Evolutionary conservation across 2,888 invertebrate species (phyloP).

Genomic region (Dasysyrphus tricinctus): DNA sequence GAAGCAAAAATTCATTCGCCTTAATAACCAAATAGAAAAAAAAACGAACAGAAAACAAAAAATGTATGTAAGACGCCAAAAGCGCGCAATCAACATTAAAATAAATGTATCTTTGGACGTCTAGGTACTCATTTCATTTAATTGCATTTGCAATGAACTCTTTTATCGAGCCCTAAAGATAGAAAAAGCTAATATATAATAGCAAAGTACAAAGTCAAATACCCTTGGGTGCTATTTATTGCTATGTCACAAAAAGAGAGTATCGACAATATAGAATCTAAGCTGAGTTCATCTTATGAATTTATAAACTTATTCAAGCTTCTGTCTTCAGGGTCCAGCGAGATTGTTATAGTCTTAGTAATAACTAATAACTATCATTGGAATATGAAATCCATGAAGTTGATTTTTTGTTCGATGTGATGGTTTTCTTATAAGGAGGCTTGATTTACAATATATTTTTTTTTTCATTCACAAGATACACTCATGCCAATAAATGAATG

Average conservation of each 20-base stretch:
- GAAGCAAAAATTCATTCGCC: not conserved
- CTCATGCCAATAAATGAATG: not conserved
- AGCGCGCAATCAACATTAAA: conserved; percentile 2
- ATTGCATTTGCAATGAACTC: conserved; percentile 16
- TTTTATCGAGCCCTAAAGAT: conserved; percentile 5
- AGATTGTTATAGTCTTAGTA: no score
- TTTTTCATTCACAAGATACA: conserved; percentile 28
- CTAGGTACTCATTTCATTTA: conserved; percentile 4
- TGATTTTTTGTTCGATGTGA: not conserved
- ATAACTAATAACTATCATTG: conserved; percentile 5
- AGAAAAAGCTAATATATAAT: not conserved
- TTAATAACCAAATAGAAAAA: not conserved
- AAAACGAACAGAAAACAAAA: not conserved
- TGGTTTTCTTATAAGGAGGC: not conserved
- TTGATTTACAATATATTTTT: conserved; percentile 3
- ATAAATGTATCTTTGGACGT: not conserved
- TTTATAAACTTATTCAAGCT: conserved; percentile 9
- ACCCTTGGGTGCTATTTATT: not conserved
- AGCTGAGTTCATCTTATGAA: not conserved
- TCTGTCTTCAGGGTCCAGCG: not conserved
- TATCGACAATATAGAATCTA: not conserved
- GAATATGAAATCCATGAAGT: conserved; percentile 6
- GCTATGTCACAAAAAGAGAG: not conserved
- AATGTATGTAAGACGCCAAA: not conserved
- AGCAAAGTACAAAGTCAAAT: conserved; percentile 3